Conservation (phyloP, 2,888 invertebrate genomes). For the Polyommatus iphigenia region DNA sequence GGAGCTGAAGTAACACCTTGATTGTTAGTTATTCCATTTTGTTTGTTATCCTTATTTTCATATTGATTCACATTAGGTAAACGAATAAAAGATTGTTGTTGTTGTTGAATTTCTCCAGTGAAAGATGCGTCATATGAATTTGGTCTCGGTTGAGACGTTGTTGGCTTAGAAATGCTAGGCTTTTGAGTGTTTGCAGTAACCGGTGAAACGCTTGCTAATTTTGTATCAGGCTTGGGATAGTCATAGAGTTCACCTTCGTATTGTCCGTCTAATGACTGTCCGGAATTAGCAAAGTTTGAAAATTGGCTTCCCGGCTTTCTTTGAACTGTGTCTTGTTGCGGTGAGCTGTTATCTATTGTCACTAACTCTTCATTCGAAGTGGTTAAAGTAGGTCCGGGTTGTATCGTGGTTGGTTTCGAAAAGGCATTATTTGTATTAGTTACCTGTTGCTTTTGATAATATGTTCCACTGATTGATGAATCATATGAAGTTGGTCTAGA, state of each 20-base stretch:
- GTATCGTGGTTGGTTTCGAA: background rate
- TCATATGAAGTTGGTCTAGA: background rate
- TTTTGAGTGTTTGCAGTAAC: background rate
- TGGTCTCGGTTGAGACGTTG: slow-evolving; percentile 27
- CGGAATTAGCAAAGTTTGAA: background rate
- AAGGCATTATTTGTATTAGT: background rate
- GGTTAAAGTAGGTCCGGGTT: background rate
- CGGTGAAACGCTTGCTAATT: background rate
- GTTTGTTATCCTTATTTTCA: background rate
- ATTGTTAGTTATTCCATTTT: background rate
- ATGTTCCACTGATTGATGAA: background rate
- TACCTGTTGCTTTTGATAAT: background rate
- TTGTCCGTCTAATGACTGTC: background rate
- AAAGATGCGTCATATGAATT: slow-evolving; percentile 35
- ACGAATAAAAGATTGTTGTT: background rate
- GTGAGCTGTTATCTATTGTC: background rate
- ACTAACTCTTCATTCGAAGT: background rate
- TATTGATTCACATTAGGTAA: slow-evolving; percentile 25
- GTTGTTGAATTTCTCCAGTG: slow-evolving; percentile 10
- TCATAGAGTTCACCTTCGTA: slow-evolving; percentile 3
- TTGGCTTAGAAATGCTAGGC: background rate
- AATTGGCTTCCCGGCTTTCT: background rate
- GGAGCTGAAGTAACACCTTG: background rate
- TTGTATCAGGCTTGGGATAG: background rate
- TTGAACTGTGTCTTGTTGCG: background rate